Conservation (phyloP, 2,797 vertebrate genomes). For the Vespertilio murinus region DNA sequence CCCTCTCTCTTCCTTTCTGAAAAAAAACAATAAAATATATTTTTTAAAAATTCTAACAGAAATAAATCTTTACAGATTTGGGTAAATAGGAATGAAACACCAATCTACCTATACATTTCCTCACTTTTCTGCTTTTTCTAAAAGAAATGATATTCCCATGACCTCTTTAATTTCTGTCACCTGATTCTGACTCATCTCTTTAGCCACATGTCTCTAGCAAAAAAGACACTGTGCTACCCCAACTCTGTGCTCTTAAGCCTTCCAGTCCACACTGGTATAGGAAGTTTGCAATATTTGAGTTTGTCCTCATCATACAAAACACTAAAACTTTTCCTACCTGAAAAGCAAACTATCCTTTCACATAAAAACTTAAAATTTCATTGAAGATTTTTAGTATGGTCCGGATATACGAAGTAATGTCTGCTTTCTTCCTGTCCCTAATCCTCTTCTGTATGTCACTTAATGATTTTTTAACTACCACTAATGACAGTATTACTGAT, state of each 20-base stretch:
- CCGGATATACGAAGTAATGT: not conserved
- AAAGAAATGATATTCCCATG: not conserved
- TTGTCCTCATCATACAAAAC: not conserved
- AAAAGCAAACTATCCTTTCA: not conserved
- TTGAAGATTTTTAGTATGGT: not conserved
- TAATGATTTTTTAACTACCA: not conserved
- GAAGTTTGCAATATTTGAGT: not conserved
- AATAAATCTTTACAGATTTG: not conserved
- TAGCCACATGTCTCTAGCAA: not conserved
- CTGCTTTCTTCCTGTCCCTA: not conserved
- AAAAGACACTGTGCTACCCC: fast-evolving
- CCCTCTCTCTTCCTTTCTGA: too few relatives aligned
- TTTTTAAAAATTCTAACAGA: too few relatives aligned
- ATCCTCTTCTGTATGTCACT: not conserved
- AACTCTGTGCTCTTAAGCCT: not conserved
- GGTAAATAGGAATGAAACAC: not conserved
- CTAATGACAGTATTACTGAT: not conserved
- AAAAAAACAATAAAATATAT: too few relatives aligned
- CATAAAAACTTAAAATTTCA: not conserved
- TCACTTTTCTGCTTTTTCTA: not conserved
- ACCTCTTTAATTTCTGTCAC: not conserved
- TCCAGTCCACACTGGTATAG: not conserved
- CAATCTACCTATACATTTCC: not conserved
- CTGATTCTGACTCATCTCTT: not conserved
- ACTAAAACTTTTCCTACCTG: not conserved